Percentiles rank a stretch among this genome's conserved stretches.
Conservation (phyloP, 2,113 vertebrate species). For the Rhinolophus ferrumequinum region DNA sequence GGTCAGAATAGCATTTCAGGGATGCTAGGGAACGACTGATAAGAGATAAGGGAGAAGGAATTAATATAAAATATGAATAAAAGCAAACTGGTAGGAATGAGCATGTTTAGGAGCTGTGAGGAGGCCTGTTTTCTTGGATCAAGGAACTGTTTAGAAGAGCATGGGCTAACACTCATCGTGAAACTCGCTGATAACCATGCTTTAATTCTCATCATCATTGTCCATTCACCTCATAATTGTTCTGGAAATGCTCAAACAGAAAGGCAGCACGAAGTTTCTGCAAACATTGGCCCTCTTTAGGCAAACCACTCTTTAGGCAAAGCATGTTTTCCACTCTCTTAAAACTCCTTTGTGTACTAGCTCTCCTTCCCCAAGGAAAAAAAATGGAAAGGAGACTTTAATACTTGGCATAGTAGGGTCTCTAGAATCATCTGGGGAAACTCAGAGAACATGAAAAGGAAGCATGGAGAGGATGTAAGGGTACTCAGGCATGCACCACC, state of each 20-base stretch:
- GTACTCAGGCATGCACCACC: background rate
- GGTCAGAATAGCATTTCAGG: background rate
- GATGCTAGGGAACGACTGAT: background rate
- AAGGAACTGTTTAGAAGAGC: background rate
- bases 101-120: background rate
- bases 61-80: background rate
- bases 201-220: background rate
- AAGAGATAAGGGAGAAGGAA: background rate
- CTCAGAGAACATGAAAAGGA: background rate
- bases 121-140: background rate
- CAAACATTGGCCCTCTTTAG: background rate
- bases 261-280: background rate
- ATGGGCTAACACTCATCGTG: background rate
- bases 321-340: background rate
- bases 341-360: background rate
- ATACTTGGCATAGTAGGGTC: background rate
- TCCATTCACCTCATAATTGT: background rate
- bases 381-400: background rate
- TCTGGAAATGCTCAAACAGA: background rate
- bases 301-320: background rate
- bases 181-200: background rate
- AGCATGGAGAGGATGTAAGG: background rate
- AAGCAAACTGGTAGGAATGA: background rate
- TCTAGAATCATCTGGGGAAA: background rate
- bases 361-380: background rate